Percentiles rank a stretch among this genome's conserved stretches.
Conservation (phyloP, 2,888 invertebrate species). For the Tenodera sinensis region DNA sequence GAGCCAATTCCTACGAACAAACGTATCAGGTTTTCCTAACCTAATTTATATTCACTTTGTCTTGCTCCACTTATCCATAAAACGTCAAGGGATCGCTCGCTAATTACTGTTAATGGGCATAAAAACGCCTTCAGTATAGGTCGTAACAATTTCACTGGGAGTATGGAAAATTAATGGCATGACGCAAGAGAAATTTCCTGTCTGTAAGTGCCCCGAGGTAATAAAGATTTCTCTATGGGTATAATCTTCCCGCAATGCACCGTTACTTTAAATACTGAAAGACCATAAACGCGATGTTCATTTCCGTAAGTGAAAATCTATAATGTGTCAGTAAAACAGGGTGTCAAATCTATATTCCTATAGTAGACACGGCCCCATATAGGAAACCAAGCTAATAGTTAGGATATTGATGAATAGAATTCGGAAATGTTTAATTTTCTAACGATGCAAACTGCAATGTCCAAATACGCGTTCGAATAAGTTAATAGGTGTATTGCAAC, state of each 20-base stretch:
- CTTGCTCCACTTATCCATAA: neutral
- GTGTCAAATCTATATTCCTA: too few relatives aligned
- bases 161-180: neutral
- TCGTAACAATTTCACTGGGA: neutral
- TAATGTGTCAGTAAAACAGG: neutral
- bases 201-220: neutral
- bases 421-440: too few relatives aligned
- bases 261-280: neutral
- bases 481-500: too few relatives aligned
- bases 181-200: neutral
- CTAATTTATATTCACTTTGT: neutral
- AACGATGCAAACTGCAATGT: too few relatives aligned
- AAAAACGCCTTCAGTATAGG: neutral
- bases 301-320: neutral
- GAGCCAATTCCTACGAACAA: too few relatives aligned
- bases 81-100: neutral
- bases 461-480: too few relatives aligned
- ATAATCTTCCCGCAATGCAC: neutral
- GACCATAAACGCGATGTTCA: neutral
- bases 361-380: too few relatives aligned
- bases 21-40: too few relatives aligned
- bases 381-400: too few relatives aligned
- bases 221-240: neutral
- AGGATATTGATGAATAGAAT: too few relatives aligned
- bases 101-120: neutral